These are phyloP conservation scores for Cyphotilapia sp. DNA, from an alignment of 2,113 vertebrate species.

Conservation along the genomic window DNA sequence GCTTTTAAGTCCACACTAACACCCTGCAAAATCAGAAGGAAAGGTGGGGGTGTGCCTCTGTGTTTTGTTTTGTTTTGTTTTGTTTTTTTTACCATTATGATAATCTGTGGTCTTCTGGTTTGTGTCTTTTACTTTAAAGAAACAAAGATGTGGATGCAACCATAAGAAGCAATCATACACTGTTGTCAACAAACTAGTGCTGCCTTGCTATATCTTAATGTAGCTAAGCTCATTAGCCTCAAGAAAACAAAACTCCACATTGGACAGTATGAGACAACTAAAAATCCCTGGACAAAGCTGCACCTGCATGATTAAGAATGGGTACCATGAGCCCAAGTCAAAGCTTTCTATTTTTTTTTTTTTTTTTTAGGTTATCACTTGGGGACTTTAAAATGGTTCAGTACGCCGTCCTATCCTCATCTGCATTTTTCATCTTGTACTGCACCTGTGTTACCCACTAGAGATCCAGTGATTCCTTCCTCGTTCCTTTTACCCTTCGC, in stretches of 20 bases:
- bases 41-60: neutral
- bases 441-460: conserved; percentile 56
- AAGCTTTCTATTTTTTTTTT: neutral
- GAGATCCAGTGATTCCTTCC: conserved; percentile 14
- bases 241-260: neutral
- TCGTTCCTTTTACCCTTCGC: conserved; percentile 3
- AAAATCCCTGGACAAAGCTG: conserved; percentile 6
- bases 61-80: rapidly evolving
- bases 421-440: conserved; percentile 52
- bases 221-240: neutral
- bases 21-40: neutral
- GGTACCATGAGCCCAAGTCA: neutral
- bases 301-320: conserved; percentile 48
- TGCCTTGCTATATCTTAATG: neutral
- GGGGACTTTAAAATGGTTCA: conserved; percentile 47
- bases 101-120: neutral
- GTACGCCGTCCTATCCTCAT: conserved; percentile 18
- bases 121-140: neutral
- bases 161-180: neutral
- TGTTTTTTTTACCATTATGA: neutral
- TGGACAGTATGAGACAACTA: neutral
- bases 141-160: neutral
- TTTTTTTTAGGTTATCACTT: conserved; percentile 36
- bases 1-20: conserved; percentile 25
- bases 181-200: neutral